These are phyloP conservation scores for Pandemis cinnamomeana DNA, from an alignment of 2,888 invertebrate genomes.

Conservation along the genomic window DNA sequence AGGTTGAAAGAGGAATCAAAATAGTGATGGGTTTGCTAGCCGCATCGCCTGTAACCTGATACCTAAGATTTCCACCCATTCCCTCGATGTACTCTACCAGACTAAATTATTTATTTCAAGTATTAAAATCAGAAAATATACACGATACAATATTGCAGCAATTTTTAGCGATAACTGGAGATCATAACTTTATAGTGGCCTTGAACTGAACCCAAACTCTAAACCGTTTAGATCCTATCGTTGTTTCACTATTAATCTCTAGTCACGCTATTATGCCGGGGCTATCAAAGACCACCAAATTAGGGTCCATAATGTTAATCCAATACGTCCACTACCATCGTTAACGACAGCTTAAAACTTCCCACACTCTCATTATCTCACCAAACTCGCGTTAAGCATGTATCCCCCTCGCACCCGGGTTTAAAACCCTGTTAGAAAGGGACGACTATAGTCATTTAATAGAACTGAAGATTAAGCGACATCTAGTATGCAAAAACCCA, in stretches of 20 bases:
- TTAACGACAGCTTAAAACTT: conserved; percentile 33
- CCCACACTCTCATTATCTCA: conserved; percentile 32
- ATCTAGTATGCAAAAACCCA: conserved; percentile 17
- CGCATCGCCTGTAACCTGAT: too few species aligned
- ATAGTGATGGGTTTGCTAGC: too few species aligned
- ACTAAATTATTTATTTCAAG: too few species aligned
- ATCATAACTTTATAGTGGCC: not conserved
- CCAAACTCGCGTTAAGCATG: conserved; percentile 35
- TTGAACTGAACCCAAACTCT: not conserved
- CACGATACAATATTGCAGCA: not conserved
- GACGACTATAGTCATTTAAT: conserved; percentile 10
- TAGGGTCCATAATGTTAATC: conserved; percentile 31
- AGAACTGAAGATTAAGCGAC: conserved; percentile 10
- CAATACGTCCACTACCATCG: conserved; percentile 25
- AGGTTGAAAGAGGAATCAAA: too few species aligned
- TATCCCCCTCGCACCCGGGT: conserved; percentile 18
- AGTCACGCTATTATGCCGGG: not conserved
- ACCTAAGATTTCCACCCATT: too few species aligned
- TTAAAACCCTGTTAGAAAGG: not conserved
- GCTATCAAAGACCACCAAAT: conserved; percentile 14
- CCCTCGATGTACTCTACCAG: too few species aligned
- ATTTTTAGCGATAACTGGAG: not conserved
- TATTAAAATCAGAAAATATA: not conserved
- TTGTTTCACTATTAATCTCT: not conserved
- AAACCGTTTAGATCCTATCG: not conserved